Percentiles rank a stretch among this genome's conserved stretches.
These are phyloP conservation scores for Brachionus paranguensis DNA, from an alignment of 1,140 invertebrate species.

Conservation along the genomic window DNA sequence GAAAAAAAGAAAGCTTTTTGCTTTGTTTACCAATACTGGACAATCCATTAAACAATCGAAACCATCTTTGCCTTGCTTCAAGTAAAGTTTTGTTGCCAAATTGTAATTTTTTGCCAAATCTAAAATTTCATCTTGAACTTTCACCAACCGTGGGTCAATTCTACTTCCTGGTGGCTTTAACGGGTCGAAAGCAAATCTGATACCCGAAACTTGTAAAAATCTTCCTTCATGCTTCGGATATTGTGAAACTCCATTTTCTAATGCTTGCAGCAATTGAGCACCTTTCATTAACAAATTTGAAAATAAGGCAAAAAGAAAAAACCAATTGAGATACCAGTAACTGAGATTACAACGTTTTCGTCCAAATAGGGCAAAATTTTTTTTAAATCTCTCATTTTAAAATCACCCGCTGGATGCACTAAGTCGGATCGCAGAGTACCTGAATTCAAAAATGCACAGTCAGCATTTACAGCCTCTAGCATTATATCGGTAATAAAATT, in stretches of 20 bases:
- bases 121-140: constrained; percentile 37
- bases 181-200: constrained; percentile 78
- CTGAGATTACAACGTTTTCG: constrained; percentile 64
- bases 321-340: background rate
- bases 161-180: constrained; percentile 62
- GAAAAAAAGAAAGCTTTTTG: background rate
- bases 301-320: background rate
- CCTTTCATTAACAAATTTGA: background rate
- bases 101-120: background rate
- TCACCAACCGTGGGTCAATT: constrained; percentile 59
- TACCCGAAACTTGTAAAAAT: constrained; percentile 69
- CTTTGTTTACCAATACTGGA: background rate
- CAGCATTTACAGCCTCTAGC: constrained; percentile 71
- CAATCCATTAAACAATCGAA: constrained; percentile 26
- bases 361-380: constrained; percentile 71
- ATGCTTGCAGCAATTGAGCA: constrained; percentile 65
- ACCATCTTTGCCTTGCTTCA: constrained; percentile 35
- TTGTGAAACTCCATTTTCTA: constrained; percentile 72
- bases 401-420: constrained; percentile 68
- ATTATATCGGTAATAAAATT: constrained; percentile 84
- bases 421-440: constrained; percentile 74
- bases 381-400: constrained; percentile 73
- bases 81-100: background rate
- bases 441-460: constrained; percentile 78
- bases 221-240: constrained; percentile 74